Evolutionary conservation across 2,797 vertebrate species (phyloP).

Genomic region (Eutrigla gurnardus): DNA sequence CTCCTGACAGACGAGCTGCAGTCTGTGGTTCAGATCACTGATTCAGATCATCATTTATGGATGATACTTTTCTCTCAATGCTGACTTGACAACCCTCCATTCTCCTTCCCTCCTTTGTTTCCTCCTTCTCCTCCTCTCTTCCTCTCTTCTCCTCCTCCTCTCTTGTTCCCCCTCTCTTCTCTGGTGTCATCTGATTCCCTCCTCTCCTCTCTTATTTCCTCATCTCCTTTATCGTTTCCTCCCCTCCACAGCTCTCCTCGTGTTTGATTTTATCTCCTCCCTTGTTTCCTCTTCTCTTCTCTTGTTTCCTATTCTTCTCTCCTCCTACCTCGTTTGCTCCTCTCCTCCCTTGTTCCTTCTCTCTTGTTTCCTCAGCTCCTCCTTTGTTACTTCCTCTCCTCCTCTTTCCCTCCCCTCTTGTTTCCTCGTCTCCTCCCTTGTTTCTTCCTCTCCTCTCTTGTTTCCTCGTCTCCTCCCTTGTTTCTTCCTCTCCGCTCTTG

Average conservation of each 20-base stretch:
- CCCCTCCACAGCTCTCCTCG: no score
- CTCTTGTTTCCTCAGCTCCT: not conserved
- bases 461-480: not conserved
- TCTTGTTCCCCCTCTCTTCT: no score
- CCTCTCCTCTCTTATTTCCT: not conserved
- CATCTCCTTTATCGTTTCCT: no score
- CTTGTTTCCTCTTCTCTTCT: not conserved
- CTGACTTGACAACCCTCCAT: slow-evolving; percentile 51
- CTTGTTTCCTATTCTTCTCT: not conserved
- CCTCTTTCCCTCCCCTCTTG: not conserved
- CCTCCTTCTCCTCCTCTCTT: not conserved
- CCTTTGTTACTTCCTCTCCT: not conserved
- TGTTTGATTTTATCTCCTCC: no score
- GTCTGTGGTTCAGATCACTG: slow-evolving; percentile 63
- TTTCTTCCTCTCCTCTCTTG: not conserved
- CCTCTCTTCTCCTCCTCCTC: rapidly evolving
- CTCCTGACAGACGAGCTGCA: slow-evolving; percentile 58
- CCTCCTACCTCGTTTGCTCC: not conserved
- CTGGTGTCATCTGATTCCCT: not conserved
- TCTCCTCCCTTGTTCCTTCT: not conserved
- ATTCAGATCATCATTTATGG: slow-evolving; percentile 71
- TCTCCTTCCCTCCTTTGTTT: not conserved
- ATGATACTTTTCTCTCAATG: slow-evolving; percentile 57
- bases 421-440: not conserved
- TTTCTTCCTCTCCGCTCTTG: no score